Conservation (phyloP, 2,888 invertebrate species). For the Parnassius apollo region DNA sequence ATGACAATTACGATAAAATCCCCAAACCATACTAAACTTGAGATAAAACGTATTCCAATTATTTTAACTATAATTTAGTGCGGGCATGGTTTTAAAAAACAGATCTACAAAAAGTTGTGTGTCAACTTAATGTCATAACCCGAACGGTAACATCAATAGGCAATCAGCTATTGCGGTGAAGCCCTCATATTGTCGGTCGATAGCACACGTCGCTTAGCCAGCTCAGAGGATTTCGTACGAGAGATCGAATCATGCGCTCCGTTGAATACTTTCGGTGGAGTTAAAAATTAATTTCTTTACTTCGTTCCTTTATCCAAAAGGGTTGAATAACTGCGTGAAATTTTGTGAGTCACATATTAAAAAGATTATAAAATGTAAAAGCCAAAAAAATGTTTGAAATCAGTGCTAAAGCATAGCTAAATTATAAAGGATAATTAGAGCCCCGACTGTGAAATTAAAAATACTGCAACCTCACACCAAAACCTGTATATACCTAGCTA, state of each 20-base stretch:
- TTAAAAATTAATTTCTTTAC: constrained; percentile 18
- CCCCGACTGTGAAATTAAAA: too few species aligned
- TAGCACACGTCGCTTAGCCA: constrained; percentile 45
- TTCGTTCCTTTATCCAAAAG: constrained; percentile 4
- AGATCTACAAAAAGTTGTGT: neutral
- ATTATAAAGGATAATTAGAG: too few species aligned
- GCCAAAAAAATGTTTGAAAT: too few species aligned
- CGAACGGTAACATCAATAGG: constrained; percentile 21
- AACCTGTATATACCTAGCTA: too few species aligned
- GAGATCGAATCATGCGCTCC: constrained; percentile 54
- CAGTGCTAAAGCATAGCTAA: too few species aligned
- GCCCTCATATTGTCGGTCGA: neutral
- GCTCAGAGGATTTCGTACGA: constrained; percentile 53
- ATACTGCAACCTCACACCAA: too few species aligned
- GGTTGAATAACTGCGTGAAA: neutral
- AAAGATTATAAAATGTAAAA: too few species aligned
- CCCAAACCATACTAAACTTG: too few species aligned
- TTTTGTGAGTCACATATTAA: too few species aligned
- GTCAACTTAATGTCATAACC: neutral
- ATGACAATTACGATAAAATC: too few species aligned
- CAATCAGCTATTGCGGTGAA: constrained; percentile 15
- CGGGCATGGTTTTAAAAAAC: neutral
- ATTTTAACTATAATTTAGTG: too few species aligned
- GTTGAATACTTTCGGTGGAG: constrained; percentile 37
- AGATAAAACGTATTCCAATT: too few species aligned